Percentiles rank a stretch among this genome's conserved stretches.
Evolutionary conservation across 2,113 vertebrate genomes (phyloP).

Genomic region (Felis chaus): DNA sequence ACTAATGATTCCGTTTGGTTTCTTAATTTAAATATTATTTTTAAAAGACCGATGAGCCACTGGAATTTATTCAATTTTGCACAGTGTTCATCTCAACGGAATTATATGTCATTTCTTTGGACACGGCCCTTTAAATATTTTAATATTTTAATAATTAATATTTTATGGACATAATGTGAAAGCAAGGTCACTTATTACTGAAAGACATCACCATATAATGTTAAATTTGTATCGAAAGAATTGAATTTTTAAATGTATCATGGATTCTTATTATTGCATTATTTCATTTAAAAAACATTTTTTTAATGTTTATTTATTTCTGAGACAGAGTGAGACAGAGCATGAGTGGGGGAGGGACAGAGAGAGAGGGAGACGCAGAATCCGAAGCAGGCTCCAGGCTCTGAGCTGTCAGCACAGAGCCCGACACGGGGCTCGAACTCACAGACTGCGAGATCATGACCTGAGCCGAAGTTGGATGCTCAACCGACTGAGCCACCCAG

Average conservation of each 20-base stretch:
- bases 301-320: too few relatives aligned
- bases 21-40: conserved; percentile 70
- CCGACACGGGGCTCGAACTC: too few relatives aligned
- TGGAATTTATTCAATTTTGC: conserved; percentile 67
- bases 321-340: too few relatives aligned
- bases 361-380: too few relatives aligned
- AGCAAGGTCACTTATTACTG: conserved; percentile 66
- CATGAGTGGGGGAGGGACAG: too few relatives aligned
- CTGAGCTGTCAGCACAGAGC: too few relatives aligned
- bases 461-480: too few relatives aligned
- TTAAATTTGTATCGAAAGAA: conserved; percentile 71
- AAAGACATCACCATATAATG: conserved; percentile 69
- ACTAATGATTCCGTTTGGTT: conserved; percentile 32
- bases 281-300: neutral
- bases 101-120: conserved; percentile 75
- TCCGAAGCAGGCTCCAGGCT: too few relatives aligned
- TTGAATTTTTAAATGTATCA: conserved; percentile 40
- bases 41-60: conserved; percentile 62
- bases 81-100: conserved; percentile 70
- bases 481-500: too few relatives aligned
- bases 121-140: conserved; percentile 83
- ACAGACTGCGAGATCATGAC: too few relatives aligned
- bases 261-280: conserved; percentile 4
- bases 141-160: neutral
- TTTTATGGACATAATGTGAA: conserved; percentile 62